Base-by-base conservation (phyloP, 1,140 invertebrate species). In the Pentalonia nigronervosa region DNA sequence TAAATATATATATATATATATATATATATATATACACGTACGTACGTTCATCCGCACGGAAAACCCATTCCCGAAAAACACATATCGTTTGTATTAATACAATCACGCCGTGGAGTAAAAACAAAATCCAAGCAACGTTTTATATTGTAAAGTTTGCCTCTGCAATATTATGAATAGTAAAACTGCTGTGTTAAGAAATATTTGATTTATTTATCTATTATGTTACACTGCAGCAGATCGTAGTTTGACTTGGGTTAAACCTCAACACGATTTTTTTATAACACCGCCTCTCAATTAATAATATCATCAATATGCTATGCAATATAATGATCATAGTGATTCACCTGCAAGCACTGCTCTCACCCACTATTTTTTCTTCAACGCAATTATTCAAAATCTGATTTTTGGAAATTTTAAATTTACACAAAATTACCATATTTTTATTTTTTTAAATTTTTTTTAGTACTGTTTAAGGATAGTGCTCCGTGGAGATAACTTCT, bases 21-120 rank as follows among this genome's bases (percentile, higher is more conserved):
- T 41, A 48, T 53, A 53, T 53, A 89, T 34, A 88, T n/a, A 87
- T n/a, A 47, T 20, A 20, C 34, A 87, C 30, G 3, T 30, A 30
- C 23, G 48, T 9, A 11, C 20, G 53, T 67, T 90, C 56, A 90
- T 90, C 36, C 53, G 25, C 89, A 67, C 36, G 89, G 56, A 90
- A 90, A 90, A 90, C 14, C 56, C 56, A 45, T 90, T 90, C 45
- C 25, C 53, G 17, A 41, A 30, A 60, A 41, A 90, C 36, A 41
- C 11, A 45, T 90, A 90, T 90, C n/a, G 48, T 89, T 53, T 23
- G 48, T 89, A 50, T 88, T 89, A 53, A 53, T 41, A 53, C 17
- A 25, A 53, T 36, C 17, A 48, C 30, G 30, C 7, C 30, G 30
- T 1, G 30, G 45, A 87, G 47, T 50, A 48, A 48, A 87, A 87